phyloP scores from a whole-genome alignment of 2,113 vertebrate genomes.

The Psophia crepitans region DNA sequence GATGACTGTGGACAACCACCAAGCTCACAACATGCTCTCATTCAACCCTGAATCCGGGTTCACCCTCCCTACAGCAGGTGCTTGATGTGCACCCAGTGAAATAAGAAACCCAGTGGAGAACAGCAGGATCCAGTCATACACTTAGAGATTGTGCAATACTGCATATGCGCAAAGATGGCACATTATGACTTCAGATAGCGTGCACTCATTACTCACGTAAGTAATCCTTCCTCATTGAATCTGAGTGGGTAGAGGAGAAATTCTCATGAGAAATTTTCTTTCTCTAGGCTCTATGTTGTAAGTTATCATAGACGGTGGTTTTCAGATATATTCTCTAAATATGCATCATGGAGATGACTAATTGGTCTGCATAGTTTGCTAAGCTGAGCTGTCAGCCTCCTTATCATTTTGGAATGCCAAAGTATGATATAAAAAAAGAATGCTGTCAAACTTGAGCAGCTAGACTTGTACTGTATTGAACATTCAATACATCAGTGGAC shows the following conservation, averaged over 20 bases:
- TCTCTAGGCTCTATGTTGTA: not conserved
- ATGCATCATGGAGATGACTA: conserved; percentile 16
- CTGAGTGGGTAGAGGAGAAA: not conserved
- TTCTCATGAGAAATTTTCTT: not conserved
- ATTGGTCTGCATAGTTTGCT: conserved; percentile 2
- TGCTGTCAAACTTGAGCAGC: conserved; percentile 48
- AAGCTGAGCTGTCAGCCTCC: conserved; percentile 14
- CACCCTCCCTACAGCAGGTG: not conserved
- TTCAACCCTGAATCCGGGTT: not conserved
- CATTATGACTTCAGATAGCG: not conserved
- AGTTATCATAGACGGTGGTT: not conserved
- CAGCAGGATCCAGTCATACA: not conserved
- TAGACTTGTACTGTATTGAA: not conserved
- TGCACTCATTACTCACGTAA: not conserved
- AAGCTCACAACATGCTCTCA: not conserved
- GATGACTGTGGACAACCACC: not conserved
- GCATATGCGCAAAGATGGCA: not conserved
- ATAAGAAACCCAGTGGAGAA: not conserved
- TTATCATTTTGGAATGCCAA: conserved; percentile 40
- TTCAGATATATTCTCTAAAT: conserved; percentile 28
- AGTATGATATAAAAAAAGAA: conserved; percentile 52
- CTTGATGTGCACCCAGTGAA: not conserved
- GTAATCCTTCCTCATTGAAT: not conserved
- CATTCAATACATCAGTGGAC: not conserved
- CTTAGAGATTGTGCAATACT: not conserved